Evolutionary conservation across 2,797 vertebrate species (phyloP).

Genomic region (Benthosema pterotum): DNA sequence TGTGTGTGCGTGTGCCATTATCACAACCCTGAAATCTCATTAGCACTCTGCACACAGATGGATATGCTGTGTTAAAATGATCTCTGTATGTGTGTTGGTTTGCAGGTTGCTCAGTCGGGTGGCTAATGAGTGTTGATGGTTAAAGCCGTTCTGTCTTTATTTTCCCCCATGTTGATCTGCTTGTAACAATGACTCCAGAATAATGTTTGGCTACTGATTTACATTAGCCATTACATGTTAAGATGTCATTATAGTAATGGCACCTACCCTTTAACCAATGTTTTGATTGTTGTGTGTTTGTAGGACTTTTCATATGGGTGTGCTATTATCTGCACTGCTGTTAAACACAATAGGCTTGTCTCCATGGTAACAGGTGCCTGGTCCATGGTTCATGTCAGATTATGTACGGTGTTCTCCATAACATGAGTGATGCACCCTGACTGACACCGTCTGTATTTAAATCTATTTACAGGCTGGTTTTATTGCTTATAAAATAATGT

Average conservation of each 20-base stretch:
- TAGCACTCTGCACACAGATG: conserved; percentile 17
- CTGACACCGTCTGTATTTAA: no score
- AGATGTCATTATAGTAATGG: not conserved
- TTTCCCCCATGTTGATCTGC: conserved; percentile 71
- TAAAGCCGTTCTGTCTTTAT: conserved; percentile 72
- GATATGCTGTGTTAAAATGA: conserved; percentile 28
- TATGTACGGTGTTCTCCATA: no score
- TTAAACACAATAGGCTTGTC: no score
- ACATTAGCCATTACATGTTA: not conserved
- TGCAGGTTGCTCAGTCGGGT: conserved; percentile 45
- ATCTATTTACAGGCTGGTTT: no score
- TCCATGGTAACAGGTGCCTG: no score
- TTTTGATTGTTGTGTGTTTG: no score
- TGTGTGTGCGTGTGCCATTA: conserved; percentile 50
- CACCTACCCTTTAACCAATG: no score
- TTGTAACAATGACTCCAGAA: conserved; percentile 66
- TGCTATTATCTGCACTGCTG: no score
- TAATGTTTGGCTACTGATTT: conserved; percentile 52
- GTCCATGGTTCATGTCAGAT: no score
- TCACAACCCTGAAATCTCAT: conserved; percentile 62
- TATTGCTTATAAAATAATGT: no score
- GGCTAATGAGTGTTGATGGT: conserved; percentile 55
- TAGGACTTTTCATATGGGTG: no score
- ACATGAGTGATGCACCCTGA: no score
- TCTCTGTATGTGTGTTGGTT: conserved; percentile 9